Percentiles rank a stretch among this genome's conserved stretches.
These are phyloP conservation scores for Nannospalax galili DNA, from an alignment of 2,113 vertebrate species.

Conservation along the genomic window DNA sequence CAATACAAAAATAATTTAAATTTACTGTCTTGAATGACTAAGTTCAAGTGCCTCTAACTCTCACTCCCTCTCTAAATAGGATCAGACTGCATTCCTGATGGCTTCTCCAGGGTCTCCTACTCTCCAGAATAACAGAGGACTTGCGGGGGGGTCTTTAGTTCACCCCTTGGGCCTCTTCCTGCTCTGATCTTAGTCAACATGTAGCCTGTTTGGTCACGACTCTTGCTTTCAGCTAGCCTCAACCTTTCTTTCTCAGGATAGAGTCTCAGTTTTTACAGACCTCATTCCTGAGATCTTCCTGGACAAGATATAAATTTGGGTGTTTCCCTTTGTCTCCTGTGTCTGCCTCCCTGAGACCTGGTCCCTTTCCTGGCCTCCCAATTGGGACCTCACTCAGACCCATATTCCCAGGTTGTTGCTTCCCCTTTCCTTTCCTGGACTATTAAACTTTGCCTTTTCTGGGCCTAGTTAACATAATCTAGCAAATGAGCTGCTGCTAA, in stretches of 20 bases:
- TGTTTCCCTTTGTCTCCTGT: not conserved
- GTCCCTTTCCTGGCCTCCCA: not conserved
- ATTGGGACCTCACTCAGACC: not conserved
- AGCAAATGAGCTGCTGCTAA: conserved; percentile 50
- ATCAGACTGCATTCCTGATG: not conserved
- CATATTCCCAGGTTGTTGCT: not conserved
- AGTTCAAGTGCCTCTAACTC: too few species aligned
- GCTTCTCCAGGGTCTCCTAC: not conserved
- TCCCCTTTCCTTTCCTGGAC: not conserved
- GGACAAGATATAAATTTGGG: not conserved
- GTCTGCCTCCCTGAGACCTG: not conserved
- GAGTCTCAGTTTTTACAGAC: not conserved
- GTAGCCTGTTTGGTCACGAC: not conserved
- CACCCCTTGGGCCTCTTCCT: not conserved
- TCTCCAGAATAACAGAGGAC: not conserved
- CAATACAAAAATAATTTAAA: not conserved
- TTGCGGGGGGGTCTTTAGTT: not conserved
- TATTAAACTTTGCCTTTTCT: not conserved
- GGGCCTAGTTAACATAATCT: conserved; percentile 17
- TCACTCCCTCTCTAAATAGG: not conserved
- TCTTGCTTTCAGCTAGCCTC: not conserved
- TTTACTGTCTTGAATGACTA: not conserved
- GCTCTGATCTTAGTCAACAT: not conserved
- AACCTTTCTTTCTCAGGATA: not conserved
- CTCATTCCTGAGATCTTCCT: not conserved